A percentile compares a stretch with the other conserved stretches of the same genome.
These are phyloP conservation scores for Chymomyza costata DNA, from an alignment of 1,140 invertebrate species.

Conservation along the genomic window DNA sequence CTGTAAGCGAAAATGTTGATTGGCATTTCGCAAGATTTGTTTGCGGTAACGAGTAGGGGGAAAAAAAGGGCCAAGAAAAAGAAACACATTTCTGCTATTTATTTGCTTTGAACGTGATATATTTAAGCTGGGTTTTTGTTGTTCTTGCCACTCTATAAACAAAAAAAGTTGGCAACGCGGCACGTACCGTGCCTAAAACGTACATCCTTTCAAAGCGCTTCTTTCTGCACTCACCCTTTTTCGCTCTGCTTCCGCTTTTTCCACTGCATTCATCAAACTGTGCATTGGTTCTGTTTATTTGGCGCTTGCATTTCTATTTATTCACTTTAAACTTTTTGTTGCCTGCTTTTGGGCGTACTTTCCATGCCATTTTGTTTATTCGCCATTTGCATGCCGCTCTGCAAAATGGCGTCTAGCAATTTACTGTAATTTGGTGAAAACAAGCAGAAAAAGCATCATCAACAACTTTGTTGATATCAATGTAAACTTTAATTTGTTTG, in stretches of 20 bases:
- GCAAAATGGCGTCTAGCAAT: slow-evolving; percentile 32
- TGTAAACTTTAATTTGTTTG: slow-evolving; percentile 72
- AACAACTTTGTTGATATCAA: slow-evolving; percentile 54
- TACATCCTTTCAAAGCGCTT: no score
- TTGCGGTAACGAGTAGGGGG: not conserved
- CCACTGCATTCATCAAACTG: not conserved
- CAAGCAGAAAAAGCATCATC: slow-evolving; percentile 39
- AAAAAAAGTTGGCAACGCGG: slow-evolving; percentile 20
- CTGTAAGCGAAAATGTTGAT: slow-evolving; percentile 37
- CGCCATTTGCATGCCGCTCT: slow-evolving; percentile 32
- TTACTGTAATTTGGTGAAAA: slow-evolving; percentile 57
- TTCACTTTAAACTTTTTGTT: slow-evolving; percentile 53
- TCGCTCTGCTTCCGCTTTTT: slow-evolving; percentile 1
- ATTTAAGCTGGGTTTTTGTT: no score
- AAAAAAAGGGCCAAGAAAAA: no score
- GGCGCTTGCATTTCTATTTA: slow-evolving; percentile 51
- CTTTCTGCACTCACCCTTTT: no score
- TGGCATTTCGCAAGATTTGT: slow-evolving; percentile 42
- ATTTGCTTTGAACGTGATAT: no score
- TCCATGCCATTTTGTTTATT: slow-evolving; percentile 1
- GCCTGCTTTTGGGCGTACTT: no score
- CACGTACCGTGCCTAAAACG: slow-evolving; percentile 36
- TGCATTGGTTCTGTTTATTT: slow-evolving; percentile 17
- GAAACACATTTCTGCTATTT: no score
- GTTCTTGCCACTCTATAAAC: not conserved